A percentile compares a stretch with the other conserved stretches of the same genome.
These are phyloP conservation scores for Pseudococcus longispinus DNA, from an alignment of 2,888 invertebrate genomes.

Conservation along the genomic window DNA sequence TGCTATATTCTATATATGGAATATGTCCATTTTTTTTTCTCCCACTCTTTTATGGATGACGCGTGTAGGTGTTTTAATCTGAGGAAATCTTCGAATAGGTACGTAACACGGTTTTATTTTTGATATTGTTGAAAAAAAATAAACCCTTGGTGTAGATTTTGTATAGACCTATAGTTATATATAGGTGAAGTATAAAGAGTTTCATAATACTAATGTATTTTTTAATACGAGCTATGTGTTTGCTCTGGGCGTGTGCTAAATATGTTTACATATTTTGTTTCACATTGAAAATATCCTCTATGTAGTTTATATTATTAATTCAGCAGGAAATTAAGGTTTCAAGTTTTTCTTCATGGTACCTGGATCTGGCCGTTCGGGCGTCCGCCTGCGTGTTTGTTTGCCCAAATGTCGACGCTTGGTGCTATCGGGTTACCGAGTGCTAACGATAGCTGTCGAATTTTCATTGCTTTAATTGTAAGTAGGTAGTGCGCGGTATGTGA, in stretches of 20 bases:
- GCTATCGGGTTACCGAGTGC: neutral
- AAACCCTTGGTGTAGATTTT: neutral
- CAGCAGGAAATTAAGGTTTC: slow-evolving; percentile 43
- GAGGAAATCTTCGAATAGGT: neutral
- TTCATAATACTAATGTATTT: slow-evolving; percentile 47
- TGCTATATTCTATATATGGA: neutral
- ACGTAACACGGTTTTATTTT: neutral
- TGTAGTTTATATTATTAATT: slow-evolving; percentile 31
- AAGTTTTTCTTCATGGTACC: slow-evolving; percentile 33
- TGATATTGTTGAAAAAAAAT: neutral
- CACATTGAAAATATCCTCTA: slow-evolving; percentile 14
- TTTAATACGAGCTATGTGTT: slow-evolving; percentile 51
- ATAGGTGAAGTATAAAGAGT: neutral
- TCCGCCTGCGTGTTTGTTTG: slow-evolving; percentile 11
- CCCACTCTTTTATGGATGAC: neutral
- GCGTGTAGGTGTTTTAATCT: neutral
- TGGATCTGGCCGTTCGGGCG: too few relatives aligned
- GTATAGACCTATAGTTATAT: neutral
- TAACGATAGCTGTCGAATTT: slow-evolving; percentile 12
- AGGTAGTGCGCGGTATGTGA: neutral
- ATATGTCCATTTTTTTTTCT: neutral
- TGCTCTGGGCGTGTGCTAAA: slow-evolving; percentile 48
- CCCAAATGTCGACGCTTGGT: slow-evolving; percentile 4
- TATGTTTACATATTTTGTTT: slow-evolving; percentile 51
- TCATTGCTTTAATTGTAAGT: slow-evolving; percentile 11